Evolutionary conservation across 2,888 invertebrate species (phyloP), one percentile per base, ranked within the genome.

Genomic region (Sepiola atlantica): DNA sequence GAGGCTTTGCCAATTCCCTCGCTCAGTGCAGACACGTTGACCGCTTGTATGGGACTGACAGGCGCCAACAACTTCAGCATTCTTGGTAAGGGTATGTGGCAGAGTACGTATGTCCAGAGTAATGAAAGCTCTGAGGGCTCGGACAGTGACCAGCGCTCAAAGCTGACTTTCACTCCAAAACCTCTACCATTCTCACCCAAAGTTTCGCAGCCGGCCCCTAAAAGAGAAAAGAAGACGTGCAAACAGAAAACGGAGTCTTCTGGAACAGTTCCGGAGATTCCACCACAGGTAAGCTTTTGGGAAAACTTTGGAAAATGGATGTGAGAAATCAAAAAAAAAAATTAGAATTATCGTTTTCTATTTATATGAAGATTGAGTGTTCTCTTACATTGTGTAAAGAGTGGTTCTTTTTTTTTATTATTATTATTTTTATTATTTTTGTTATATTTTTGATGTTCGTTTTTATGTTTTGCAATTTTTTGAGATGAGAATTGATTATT

Each of bases 1-100:
- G 93, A 93, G 61, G 55, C 93, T 55, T 55, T 93, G 55, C 57
- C 55, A 55, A 55, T 35, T 93, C 54, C 93, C 57, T 61, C 93
- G 35, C 57, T 93, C 55, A 93, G 35, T 61, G 57, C 93, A 61
- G 93, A 93, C 57, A 61, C 93, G 54, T 61, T 93, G 57, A 93
- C 55, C n/a, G 93, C 93, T 93, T 93, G 93, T 35, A 93, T 93
- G 93, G 93, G 93, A 55, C 93, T 93, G 57, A 57, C 93, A 55
- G 93, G 93, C 35, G 35, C 93, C 61, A 93, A 55, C 93, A 93
- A 93, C 35, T 93, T 93, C 61, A 93, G 93, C 57, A 93, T 93
- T 93, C 61, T 93, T 55, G 93, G 93, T 61, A 93, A 93, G 61
- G 93, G 93, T 35, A 93, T 93, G 35, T 93, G 93, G 93, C 93